Conservation (phyloP, 2,888 invertebrate species). For the Cryptophagus acutangulus region DNA sequence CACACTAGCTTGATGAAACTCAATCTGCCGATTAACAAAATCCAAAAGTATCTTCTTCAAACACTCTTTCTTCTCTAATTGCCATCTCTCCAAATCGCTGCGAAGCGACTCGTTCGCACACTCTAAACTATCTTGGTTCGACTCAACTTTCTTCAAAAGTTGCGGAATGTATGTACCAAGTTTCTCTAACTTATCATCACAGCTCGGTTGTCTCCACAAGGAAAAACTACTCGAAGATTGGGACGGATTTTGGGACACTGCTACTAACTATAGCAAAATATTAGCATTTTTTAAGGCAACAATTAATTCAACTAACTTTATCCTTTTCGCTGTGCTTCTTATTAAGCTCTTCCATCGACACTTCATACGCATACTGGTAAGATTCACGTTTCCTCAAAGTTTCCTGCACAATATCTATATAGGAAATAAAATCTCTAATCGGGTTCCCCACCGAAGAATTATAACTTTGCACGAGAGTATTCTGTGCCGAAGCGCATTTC, state of each 20-base stretch:
- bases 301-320: constrained; percentile 51
- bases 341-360: constrained; percentile 58
- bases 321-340: constrained; percentile 59
- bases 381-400: constrained; percentile 59
- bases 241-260: constrained; percentile 32
- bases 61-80: constrained; percentile 59
- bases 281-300: constrained; percentile 5
- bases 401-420: constrained; percentile 64
- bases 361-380: constrained; percentile 61
- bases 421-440: constrained; percentile 59
- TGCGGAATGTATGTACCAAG: constrained; percentile 50
- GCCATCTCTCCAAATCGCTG: constrained; percentile 65
- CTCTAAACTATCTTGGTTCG: constrained; percentile 59
- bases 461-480: constrained; percentile 47
- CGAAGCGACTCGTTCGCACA: constrained; percentile 65
- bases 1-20: constrained; percentile 58
- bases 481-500: constrained; percentile 50
- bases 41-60: constrained; percentile 58
- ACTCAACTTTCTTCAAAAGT: constrained; percentile 51
- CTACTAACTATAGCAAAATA: constrained; percentile 30
- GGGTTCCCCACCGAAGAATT: constrained; percentile 47
- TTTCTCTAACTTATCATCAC: constrained; percentile 54
- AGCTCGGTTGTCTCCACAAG: constrained; percentile 58
- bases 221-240: constrained; percentile 39
- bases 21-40: constrained; percentile 62